Percentiles rank a stretch among this genome's conserved stretches.
Conservation (phyloP, 1,140 invertebrate genomes). For the Contarinia nasturtii region DNA sequence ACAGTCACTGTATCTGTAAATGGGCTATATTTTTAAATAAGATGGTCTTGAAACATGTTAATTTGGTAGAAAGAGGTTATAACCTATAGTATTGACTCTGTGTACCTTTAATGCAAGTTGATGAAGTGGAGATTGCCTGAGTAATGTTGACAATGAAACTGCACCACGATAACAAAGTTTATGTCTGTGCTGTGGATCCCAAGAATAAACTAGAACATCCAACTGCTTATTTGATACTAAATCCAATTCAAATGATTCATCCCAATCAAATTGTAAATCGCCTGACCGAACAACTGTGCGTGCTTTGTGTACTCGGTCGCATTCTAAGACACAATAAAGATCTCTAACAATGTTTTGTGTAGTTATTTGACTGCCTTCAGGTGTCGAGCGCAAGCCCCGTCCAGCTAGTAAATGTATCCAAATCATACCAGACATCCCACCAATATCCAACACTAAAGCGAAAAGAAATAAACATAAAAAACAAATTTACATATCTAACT, state of each 20-base stretch:
- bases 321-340: slow-evolving; percentile 92
- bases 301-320: slow-evolving; percentile 92
- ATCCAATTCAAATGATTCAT: slow-evolving; percentile 96
- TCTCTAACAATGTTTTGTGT: slow-evolving; percentile 32
- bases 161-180: slow-evolving; percentile 86
- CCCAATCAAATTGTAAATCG: slow-evolving; percentile 96
- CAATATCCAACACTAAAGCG: slow-evolving; percentile 25
- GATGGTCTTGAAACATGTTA: too few species aligned
- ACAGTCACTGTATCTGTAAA: too few species aligned
- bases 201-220: slow-evolving; percentile 92
- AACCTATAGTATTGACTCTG: too few species aligned
- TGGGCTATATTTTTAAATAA: too few species aligned
- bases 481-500: slow-evolving; percentile 4
- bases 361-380: slow-evolving; percentile 33
- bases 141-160: slow-evolving; percentile 63
- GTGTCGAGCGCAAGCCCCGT: slow-evolving; percentile 62
- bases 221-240: slow-evolving; percentile 83
- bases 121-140: slow-evolving; percentile 61
- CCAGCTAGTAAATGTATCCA: slow-evolving; percentile 82
- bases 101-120: slow-evolving; percentile 70
- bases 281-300: slow-evolving; percentile 92
- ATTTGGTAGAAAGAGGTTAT: too few species aligned
- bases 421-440: slow-evolving; percentile 70
- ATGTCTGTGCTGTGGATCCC: slow-evolving; percentile 91
- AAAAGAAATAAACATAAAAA: neutral